Evolutionary conservation across 2,888 invertebrate species (phyloP), one percentile per base, ranked within the genome.

Genomic region (Laothoe populi): DNA sequence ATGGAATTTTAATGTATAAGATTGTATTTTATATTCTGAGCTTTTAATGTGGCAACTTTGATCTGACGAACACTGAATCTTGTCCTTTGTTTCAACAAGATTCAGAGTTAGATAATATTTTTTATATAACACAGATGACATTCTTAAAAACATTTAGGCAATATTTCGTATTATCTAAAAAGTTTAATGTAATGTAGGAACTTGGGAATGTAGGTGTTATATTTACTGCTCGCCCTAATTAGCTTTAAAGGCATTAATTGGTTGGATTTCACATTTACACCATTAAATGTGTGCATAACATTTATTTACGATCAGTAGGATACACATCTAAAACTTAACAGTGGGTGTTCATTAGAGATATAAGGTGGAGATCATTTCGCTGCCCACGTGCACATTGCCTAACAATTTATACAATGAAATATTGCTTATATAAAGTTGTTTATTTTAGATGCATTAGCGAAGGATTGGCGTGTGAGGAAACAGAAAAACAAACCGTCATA

Each of bases 311-410:
- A 40, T 53, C 42, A 42, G 23, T 21, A 40, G 40, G 49, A 53
- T 21, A 61, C 19, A 13, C 49, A 53, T 49, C 38, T 19, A 42
- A 61, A 49, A 49, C 48, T 35, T 19, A 49, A 26, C 26, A 42
- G 63, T 63, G 57, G 63, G 63, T 48, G 46, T 63, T 57, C 63
- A 60, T 63, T 60, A 63, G 57, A 57, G 53, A 49, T 48, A 59
- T 62, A 23, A 59, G 46, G 24, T 59, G 46, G 38, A 24, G 59
- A 58, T 58, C 42, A 42, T 24, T 59, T 44, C 53, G 13, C 63
- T 38, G 45, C 63, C 63, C 63, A 63, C 63, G 57, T 60, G n/a
- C 11, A 21, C 42, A 60, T 63, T 63, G 53, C 57, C 23, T 48
- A 60, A 61, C 49, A 40, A 53, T 53, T 49, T 61, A 61, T 61